phyloP scores from a whole-genome alignment of 2,113 vertebrate species.

The Syngnathus scovelli region DNA sequence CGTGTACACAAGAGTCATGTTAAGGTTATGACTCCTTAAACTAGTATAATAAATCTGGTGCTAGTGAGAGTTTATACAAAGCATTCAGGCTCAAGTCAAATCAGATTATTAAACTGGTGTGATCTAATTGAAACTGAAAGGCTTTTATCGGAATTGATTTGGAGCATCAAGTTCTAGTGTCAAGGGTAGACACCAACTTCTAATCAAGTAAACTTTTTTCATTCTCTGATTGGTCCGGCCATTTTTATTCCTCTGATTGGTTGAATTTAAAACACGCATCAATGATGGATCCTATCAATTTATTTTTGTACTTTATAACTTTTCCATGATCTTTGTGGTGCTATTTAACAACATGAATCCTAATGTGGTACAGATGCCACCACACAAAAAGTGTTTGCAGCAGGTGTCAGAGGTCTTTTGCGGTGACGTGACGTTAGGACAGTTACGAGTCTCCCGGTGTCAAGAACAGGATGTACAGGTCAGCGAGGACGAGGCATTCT shows the following conservation, averaged over 20 bases:
- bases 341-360: slow-evolving; percentile 20
- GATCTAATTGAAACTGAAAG: slow-evolving; percentile 48
- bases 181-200: slow-evolving; percentile 18
- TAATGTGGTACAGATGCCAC: slow-evolving; percentile 19
- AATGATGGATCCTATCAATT: neutral
- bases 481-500: slow-evolving; percentile 9
- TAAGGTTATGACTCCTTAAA: neutral
- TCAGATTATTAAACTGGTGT: slow-evolving; percentile 32
- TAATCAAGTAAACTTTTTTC: slow-evolving; percentile 14
- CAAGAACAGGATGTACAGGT: slow-evolving; percentile 15
- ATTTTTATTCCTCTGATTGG: too few relatives aligned
- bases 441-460: slow-evolving; percentile 34
- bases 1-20: neutral
- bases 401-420: slow-evolving; percentile 24
- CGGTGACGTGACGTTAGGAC: slow-evolving; percentile 5
- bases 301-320: neutral
- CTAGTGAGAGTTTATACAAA: neutral
- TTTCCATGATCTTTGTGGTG: neutral
- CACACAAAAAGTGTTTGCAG: slow-evolving; percentile 9
- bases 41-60: neutral
- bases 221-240: too few relatives aligned
- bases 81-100: slow-evolving; percentile 20
- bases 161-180: slow-evolving; percentile 4
- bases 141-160: slow-evolving; percentile 47
- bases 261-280: too few relatives aligned